Evolutionary conservation across 2,888 invertebrate genomes (phyloP), one percentile per base, ranked within the genome.

Genomic region (Sericinus montela): DNA sequence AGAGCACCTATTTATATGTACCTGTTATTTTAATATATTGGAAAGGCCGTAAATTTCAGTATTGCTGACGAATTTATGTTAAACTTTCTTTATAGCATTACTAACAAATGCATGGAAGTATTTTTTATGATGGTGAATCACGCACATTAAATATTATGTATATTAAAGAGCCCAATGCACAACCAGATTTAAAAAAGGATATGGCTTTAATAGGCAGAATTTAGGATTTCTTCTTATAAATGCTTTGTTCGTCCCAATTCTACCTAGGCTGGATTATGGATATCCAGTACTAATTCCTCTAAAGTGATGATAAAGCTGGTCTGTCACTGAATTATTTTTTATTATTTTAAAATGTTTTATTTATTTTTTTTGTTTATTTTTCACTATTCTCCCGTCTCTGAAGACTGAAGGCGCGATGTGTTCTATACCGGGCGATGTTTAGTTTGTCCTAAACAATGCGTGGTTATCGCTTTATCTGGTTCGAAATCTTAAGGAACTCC

Each of bases 401-500:
- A 15, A 56, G 53, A 55, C 53, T 48, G 41, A 51, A 69, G 72
- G 75, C 72, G 65, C 72, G 62, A 63, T 65, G 64, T 68, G 74
- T 75, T 78, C 79, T 75, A 73, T 72, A 62, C 60, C 67, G 67
- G 69, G 67, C 65, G 66, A 67, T 64, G 19, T 41, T 19, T 13
- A 29, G 36, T 15, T 13, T 34, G 13, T 49, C 44, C 54, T 43
- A 54, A 45, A 48, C 51, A 59, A 57, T 58, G 38, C 34, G 60
- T 69, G 80, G 84, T 80, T 88, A 88, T 88, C 88, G 88, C 63
- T 87, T 88, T 65, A 89, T 89, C 71, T 89, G 89, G 63, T 89
- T 89, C 56, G 89, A 88, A 67, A 88, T 85, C 69, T 83, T 84
- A 62, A 89, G 81, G 72, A 89, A 89, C 67, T 89, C 89, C 54